These are phyloP conservation scores for Papilio polyxenes DNA, from an alignment of 1,140 invertebrate genomes.

Conservation along the genomic window DNA sequence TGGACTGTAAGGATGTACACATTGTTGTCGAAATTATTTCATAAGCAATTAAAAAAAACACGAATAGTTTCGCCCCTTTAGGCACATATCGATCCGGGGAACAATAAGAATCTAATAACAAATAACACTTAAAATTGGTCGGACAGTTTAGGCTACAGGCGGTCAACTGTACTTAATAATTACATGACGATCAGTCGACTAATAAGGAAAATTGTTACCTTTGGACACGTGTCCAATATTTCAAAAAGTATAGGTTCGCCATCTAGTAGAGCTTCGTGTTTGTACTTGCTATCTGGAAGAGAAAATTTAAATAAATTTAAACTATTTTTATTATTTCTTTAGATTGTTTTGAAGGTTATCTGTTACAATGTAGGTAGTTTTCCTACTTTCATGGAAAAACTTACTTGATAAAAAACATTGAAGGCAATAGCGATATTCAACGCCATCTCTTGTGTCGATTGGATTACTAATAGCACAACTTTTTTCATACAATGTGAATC, in stretches of 20 bases:
- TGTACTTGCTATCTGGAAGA: conserved; percentile 92
- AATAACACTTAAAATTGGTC: no score
- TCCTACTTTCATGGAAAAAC: background rate
- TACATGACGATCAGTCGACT: background rate
- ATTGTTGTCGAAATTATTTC: no score
- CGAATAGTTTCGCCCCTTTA: no score
- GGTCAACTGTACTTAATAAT: no score
- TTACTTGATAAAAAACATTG: background rate
- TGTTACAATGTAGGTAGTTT: no score
- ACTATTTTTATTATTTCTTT: background rate
- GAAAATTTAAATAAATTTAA: conserved; percentile 41
- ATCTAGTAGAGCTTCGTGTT: conserved; percentile 94
- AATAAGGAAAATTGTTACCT: conserved; percentile 82
- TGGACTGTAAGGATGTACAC: background rate
- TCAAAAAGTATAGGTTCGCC: conserved; percentile 95
- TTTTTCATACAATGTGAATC: no score
- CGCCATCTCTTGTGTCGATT: background rate
- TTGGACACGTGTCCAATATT: conserved; percentile 95
- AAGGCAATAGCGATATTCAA: background rate
- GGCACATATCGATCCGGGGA: no score
- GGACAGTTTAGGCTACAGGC: no score
- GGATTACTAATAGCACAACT: background rate
- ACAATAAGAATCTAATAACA: no score
- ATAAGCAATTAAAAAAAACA: no score
- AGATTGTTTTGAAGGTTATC: no score